phyloP scores from a whole-genome alignment of 92 coral and sea anemone species.

The Heteractis magnifica region DNA sequence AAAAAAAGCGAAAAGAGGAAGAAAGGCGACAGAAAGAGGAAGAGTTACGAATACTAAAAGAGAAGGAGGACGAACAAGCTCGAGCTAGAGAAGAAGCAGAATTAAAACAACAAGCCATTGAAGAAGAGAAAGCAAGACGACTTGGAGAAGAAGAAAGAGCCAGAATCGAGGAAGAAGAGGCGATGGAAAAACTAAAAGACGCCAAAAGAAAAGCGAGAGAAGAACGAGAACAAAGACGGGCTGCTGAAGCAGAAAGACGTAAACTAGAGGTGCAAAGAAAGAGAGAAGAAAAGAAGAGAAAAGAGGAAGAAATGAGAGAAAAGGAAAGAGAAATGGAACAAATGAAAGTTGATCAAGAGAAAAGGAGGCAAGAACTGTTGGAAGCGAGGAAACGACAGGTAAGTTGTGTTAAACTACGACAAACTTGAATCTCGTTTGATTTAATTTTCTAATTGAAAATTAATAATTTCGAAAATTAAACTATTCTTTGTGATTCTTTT shows the following conservation, averaged over 20 bases:
- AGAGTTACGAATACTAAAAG: slow-evolving; percentile 61
- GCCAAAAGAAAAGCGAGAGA: slow-evolving; percentile 92
- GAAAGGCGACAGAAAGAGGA: slow-evolving; percentile 62
- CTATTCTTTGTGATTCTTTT: neutral
- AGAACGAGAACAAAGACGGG: slow-evolving; percentile 86
- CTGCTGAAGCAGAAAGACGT: slow-evolving; percentile 90
- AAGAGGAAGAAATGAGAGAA: slow-evolving; percentile 87
- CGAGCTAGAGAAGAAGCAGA: slow-evolving; percentile 75
- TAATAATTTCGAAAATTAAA: neutral
- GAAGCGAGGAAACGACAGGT: slow-evolving; percentile 77
- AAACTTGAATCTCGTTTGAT: neutral
- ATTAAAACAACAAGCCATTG: slow-evolving; percentile 70
- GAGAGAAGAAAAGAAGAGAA: slow-evolving; percentile 88
- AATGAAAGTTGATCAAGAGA: slow-evolving; percentile 76
- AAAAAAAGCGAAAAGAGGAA: slow-evolving; percentile 67
- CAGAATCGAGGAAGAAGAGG: slow-evolving; percentile 72
- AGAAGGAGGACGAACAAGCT: slow-evolving; percentile 78
- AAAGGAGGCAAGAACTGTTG: slow-evolving; percentile 69
- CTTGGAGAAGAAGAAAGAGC: slow-evolving; percentile 86
- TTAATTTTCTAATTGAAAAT: neutral
- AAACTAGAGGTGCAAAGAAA: slow-evolving; percentile 87
- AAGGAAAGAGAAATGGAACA: slow-evolving; percentile 83
- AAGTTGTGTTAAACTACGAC: neutral
- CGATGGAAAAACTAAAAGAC: slow-evolving; percentile 68
- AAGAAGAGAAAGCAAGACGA: slow-evolving; percentile 72